Conservation (phyloP, 2,113 vertebrate genomes). For the Cochlearius cochlearius region DNA sequence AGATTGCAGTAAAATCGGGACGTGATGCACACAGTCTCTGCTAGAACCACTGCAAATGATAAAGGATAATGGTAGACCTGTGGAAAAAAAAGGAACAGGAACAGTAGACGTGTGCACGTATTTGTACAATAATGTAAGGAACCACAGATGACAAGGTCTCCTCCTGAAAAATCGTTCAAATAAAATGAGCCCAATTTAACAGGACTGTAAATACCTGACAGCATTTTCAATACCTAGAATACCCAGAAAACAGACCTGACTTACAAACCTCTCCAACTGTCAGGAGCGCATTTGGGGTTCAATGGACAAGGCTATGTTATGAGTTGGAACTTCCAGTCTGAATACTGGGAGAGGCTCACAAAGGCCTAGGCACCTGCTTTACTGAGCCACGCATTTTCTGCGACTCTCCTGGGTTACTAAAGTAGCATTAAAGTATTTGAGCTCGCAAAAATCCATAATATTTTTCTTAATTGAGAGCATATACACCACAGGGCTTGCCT, state of each 20-base stretch:
- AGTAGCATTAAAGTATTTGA: background rate
- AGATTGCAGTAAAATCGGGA: background rate
- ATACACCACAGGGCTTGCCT: background rate
- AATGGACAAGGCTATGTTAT: fast-evolving
- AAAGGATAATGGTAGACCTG: background rate
- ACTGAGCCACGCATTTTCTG: background rate
- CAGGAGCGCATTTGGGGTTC: background rate
- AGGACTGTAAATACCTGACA: background rate
- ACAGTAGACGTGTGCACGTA: background rate
- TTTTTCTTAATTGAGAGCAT: background rate
- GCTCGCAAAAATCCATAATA: background rate
- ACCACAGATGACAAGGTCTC: background rate
- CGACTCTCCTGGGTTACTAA: background rate
- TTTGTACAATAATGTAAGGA: background rate
- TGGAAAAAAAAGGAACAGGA: background rate
- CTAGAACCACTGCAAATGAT: background rate
- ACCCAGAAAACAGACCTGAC: background rate
- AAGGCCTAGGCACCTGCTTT: background rate
- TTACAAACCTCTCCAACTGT: background rate
- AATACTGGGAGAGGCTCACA: background rate
- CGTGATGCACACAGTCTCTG: background rate
- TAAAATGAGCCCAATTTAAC: background rate
- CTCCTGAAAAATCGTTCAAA: background rate
- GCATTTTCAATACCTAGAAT: background rate
- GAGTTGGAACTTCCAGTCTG: background rate